Evolutionary conservation across 1,140 invertebrate genomes (phyloP).

Genomic region (Chelonus insularis): DNA sequence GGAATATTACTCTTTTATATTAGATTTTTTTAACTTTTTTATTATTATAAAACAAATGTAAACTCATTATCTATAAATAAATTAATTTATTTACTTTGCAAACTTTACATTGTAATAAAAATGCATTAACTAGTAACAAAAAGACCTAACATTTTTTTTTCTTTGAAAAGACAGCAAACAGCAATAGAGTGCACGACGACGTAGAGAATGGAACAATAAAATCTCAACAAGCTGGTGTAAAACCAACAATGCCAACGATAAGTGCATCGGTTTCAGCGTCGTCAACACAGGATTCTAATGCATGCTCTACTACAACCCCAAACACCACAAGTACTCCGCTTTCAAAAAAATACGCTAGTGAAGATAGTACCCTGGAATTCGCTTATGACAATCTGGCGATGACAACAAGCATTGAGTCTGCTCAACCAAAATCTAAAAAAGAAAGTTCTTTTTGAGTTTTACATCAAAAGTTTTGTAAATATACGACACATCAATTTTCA

Average conservation of each 20-base stretch:
- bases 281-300: constrained; percentile 44
- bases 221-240: constrained; percentile 40
- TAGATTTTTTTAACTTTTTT: too few species aligned
- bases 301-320: constrained; percentile 59
- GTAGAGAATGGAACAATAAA: constrained; percentile 33
- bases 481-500: neutral
- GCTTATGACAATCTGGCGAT: constrained; percentile 72
- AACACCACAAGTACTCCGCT: constrained; percentile 63
- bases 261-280: constrained; percentile 42
- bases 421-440: constrained; percentile 44
- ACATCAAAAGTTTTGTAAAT: constrained; percentile 20
- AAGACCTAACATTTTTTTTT: too few species aligned
- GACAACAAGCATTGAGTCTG: constrained; percentile 63
- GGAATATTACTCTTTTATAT: too few species aligned
- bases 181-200: constrained; percentile 41
- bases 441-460: constrained; percentile 57
- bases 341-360: constrained; percentile 64
- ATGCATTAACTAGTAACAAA: too few species aligned
- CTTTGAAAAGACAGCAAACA: constrained; percentile 32
- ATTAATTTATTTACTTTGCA: too few species aligned
- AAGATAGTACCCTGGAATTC: constrained; percentile 70
- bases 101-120: too few species aligned
- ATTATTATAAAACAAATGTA: too few species aligned
- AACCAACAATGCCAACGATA: constrained; percentile 52
- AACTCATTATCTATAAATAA: too few species aligned